A percentile compares a stretch with the other conserved stretches of the same genome.
Conservation (phyloP, 2,113 vertebrate species). For the Synodontis membranacea region DNA sequence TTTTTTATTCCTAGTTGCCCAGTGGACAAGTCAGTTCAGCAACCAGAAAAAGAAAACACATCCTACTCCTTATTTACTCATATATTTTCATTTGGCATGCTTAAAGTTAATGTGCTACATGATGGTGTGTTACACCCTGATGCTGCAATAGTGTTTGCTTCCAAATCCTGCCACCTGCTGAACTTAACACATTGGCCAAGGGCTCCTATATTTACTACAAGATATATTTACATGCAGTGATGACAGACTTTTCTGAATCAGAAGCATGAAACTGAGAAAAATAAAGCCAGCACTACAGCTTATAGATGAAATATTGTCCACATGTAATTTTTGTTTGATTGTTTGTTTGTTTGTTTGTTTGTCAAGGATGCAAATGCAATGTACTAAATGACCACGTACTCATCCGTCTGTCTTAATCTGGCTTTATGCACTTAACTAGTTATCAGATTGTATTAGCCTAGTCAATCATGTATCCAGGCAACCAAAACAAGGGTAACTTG, state of each 20-base stretch:
- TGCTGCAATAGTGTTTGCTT: not conserved
- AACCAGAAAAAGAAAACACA: not conserved
- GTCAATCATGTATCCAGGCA: slow-evolving; percentile 19
- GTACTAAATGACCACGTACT: not conserved
- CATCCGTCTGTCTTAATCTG: not conserved
- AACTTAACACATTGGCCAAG: not conserved
- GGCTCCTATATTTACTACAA: not conserved
- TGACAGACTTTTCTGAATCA: not conserved
- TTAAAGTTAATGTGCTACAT: not conserved
- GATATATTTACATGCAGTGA: not conserved
- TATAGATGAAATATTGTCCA: not conserved
- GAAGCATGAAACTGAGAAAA: not conserved
- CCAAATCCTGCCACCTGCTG: not conserved
- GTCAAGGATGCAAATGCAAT: not conserved
- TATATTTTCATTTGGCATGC: not conserved
- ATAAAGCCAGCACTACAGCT: not conserved
- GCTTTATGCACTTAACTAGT: not conserved
- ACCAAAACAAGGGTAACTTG: slow-evolving; percentile 7
- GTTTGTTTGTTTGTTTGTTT: too few species aligned
- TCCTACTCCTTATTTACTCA: too few species aligned
- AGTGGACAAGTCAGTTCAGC: too few species aligned
- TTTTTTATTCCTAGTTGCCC: too few species aligned
- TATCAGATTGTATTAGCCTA: slow-evolving; percentile 7
- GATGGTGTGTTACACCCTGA: not conserved
- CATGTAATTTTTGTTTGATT: not conserved